Percentiles rank a stretch among this genome's conserved stretches.
Conservation (phyloP, 2,888 invertebrate genomes). For the Lasioglossum marginatum region DNA sequence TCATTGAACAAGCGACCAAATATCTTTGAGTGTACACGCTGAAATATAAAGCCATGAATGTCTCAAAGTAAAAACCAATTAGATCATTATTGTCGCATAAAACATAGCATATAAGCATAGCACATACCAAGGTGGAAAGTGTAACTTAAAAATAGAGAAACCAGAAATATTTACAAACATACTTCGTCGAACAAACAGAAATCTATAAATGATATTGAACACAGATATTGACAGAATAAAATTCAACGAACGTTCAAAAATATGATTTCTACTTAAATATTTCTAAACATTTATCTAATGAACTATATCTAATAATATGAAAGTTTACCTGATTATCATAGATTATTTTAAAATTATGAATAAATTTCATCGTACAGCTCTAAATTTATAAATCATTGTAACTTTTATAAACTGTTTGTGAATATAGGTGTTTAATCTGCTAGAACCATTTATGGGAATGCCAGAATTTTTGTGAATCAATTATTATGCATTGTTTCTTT, state of each 20-base stretch:
- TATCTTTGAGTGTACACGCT: not conserved
- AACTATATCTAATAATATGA: constrained; percentile 13
- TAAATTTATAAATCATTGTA: constrained; percentile 35
- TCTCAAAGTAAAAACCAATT: constrained; percentile 3
- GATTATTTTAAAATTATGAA: constrained; percentile 41
- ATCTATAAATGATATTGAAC: not conserved
- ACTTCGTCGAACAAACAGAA: not conserved
- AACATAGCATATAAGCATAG: not conserved
- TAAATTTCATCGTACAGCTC: constrained; percentile 34
- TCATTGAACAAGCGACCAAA: not conserved
- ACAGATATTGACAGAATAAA: not conserved
- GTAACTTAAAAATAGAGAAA: not conserved
- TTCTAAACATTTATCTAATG: not conserved
- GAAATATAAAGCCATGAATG: constrained; percentile 2
- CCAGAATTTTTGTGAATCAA: constrained; percentile 16
- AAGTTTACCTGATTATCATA: constrained; percentile 42
- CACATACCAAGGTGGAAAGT: not conserved
- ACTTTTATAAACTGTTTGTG: constrained; percentile 21
- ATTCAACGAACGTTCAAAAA: not conserved
- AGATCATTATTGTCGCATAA: not conserved
- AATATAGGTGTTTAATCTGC: constrained; percentile 15
- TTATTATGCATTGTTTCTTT: constrained; percentile 16
- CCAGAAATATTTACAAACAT: not conserved
- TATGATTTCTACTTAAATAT: not conserved
- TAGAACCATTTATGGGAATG: constrained; percentile 4